Evolutionary conservation across 1,140 invertebrate genomes (phyloP).

Genomic region (Sinella curviseta): DNA sequence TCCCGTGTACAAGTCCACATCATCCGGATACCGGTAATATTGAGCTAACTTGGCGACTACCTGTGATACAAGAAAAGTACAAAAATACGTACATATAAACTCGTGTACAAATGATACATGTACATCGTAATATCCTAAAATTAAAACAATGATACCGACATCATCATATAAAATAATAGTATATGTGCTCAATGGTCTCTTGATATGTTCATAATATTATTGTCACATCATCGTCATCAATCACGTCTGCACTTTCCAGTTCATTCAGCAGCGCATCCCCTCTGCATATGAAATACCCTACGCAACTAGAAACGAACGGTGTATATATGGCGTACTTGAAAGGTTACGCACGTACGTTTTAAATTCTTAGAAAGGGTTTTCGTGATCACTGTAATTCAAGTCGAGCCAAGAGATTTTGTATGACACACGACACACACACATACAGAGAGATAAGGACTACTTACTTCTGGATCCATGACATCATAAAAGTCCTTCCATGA

Average conservation of each 20-base stretch:
- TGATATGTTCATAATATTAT: too few relatives aligned
- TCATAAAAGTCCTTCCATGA: constrained; percentile 76
- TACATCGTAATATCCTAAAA: background rate
- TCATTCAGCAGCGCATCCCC: too few relatives aligned
- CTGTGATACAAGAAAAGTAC: constrained; percentile 37
- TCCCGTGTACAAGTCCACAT: constrained; percentile 55
- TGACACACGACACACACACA: background rate
- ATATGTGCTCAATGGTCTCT: too few relatives aligned
- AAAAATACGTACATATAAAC: background rate
- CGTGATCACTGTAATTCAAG: too few relatives aligned
- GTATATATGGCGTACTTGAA: too few relatives aligned
- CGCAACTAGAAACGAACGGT: too few relatives aligned
- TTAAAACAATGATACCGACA: background rate
- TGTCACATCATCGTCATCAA: too few relatives aligned
- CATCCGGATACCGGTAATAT: constrained; percentile 52
- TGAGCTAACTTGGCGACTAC: constrained; percentile 41
- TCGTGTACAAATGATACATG: background rate
- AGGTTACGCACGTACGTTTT: too few relatives aligned
- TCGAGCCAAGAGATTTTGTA: background rate
- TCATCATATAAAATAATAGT: too few relatives aligned
- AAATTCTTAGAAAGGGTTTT: too few relatives aligned
- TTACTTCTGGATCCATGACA: constrained; percentile 68
- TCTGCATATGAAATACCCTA: too few relatives aligned
- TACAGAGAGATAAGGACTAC: constrained; percentile 27
- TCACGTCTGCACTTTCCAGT: too few relatives aligned